Evolutionary conservation across 2,113 vertebrate species (phyloP).

Genomic region (Plecotus auritus): DNA sequence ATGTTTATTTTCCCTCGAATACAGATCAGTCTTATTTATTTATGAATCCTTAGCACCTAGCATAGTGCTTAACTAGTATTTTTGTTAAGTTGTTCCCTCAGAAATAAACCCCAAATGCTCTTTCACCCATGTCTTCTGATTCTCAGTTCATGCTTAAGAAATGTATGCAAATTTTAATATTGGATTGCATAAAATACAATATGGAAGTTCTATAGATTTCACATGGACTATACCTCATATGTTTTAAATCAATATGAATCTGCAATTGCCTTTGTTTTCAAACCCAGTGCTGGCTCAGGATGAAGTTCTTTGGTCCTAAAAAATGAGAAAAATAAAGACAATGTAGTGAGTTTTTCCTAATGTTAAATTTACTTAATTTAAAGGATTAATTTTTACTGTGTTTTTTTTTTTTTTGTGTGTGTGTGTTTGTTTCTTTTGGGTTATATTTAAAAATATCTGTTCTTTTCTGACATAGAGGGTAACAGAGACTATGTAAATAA

Average conservation of each 20-base stretch:
- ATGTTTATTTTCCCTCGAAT: slow-evolving; percentile 13
- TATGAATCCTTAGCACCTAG: background rate
- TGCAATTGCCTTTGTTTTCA: background rate
- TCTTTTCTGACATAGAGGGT: background rate
- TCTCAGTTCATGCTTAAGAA: background rate
- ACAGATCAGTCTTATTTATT: background rate
- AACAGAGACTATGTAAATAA: background rate
- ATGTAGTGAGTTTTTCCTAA: background rate
- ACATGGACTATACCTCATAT: background rate
- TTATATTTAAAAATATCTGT: background rate
- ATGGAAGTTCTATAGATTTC: background rate
- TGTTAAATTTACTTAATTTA: slow-evolving; percentile 14
- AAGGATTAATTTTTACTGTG: background rate
- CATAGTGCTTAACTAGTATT: background rate
- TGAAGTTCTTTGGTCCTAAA: background rate
- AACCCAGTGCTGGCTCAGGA: background rate
- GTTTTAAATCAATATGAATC: background rate
- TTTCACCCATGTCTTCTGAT: background rate
- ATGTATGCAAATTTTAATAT: background rate
- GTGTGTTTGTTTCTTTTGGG: background rate
- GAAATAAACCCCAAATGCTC: background rate
- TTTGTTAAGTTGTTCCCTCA: background rate
- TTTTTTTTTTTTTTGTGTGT: background rate
- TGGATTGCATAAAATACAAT: background rate
- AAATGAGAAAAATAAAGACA: background rate